A percentile compares a stretch with the other conserved stretches of the same genome.
phyloP scores from a whole-genome alignment of 35 echinoderm and acorn worm species.

The Lytechinus pictus region DNA sequence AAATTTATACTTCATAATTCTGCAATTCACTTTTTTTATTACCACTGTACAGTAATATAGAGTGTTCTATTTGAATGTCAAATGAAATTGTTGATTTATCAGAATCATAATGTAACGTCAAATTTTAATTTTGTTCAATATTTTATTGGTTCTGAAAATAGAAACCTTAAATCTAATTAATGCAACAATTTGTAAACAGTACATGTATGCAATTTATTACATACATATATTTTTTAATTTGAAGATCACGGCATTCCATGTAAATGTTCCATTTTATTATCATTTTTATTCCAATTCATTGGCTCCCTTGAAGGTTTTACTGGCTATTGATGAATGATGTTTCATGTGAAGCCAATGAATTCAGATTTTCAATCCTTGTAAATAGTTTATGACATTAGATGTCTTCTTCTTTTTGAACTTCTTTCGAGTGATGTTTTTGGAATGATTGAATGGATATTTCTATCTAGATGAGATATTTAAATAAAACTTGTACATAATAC shows the following conservation, averaged over 20 bases:
- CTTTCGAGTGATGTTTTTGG: background rate
- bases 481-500: conserved; percentile 27
- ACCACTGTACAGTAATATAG: too few relatives aligned
- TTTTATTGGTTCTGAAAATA: background rate
- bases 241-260: background rate
- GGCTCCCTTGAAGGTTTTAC: too few relatives aligned
- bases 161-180: background rate
- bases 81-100: background rate
- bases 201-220: background rate
- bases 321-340: too few relatives aligned
- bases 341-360: background rate
- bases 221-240: background rate
- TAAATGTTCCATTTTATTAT: background rate
- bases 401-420: background rate
- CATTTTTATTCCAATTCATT: too few relatives aligned
- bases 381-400: background rate
- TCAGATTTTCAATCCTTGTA: background rate
- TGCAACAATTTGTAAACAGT: background rate
- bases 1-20: too few relatives aligned
- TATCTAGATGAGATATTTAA: background rate
- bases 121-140: background rate
- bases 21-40: too few relatives aligned
- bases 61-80: too few relatives aligned
- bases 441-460: background rate
- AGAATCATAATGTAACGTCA: background rate